These are phyloP conservation scores for Acronicta alni DNA, from an alignment of 2,888 invertebrate genomes.

Conservation along the genomic window DNA sequence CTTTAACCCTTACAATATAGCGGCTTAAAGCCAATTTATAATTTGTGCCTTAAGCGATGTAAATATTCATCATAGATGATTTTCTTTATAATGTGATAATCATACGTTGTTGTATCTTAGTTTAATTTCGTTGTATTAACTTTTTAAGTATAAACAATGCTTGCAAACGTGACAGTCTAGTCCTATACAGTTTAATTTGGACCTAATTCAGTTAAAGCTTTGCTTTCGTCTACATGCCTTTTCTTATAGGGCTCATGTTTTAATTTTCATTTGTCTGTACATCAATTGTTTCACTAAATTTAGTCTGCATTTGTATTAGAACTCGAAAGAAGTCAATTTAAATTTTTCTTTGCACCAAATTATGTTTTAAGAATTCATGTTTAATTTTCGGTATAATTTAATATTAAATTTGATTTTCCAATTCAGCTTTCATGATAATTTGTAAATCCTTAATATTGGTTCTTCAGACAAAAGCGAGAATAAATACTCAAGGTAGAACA, in stretches of 20 bases:
- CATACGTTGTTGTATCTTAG: conserved; percentile 72
- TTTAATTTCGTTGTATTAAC: conserved; percentile 63
- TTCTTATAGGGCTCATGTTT: conserved; percentile 11
- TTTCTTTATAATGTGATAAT: conserved; percentile 78
- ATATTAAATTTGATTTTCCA: conserved; percentile 1
- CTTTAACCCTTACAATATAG: conserved; percentile 23
- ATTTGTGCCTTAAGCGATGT: conserved; percentile 84
- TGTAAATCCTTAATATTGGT: conserved; percentile 30
- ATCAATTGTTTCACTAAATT: neutral
- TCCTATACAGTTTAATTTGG: conserved; percentile 70
- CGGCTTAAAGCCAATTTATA: conserved; percentile 80
- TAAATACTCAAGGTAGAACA: conserved; percentile 74
- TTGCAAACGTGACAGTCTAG: conserved; percentile 78
- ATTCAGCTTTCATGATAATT: conserved; percentile 19
- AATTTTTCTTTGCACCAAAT: conserved; percentile 28
- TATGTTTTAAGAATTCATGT: conserved; percentile 10
- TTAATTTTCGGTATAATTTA: conserved; percentile 16
- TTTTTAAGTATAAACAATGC: conserved; percentile 62
- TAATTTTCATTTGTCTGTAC: conserved; percentile 9
- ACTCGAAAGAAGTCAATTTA: conserved; percentile 11
- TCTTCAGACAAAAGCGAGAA: conserved; percentile 44
- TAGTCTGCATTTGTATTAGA: conserved; percentile 24
- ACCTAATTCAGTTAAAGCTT: conserved; percentile 53
- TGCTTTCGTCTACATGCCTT: conserved; percentile 45
- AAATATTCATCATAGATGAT: conserved; percentile 85